These are phyloP conservation scores for Anser brachyrhynchus DNA, from an alignment of 2,113 vertebrate species.

Conservation along the genomic window DNA sequence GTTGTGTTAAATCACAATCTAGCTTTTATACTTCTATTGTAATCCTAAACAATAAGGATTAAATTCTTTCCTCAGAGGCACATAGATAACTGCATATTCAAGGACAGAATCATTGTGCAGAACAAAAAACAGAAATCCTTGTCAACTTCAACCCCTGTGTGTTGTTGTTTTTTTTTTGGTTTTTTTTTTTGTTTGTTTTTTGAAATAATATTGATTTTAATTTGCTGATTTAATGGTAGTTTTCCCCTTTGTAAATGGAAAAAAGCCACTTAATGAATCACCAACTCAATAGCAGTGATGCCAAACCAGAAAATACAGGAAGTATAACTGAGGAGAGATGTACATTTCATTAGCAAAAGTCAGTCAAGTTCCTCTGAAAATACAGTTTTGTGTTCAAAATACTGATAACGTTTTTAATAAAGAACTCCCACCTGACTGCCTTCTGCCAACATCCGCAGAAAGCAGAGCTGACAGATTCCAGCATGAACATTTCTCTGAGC, in stretches of 20 bases:
- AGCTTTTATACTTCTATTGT: slow-evolving; percentile 8
- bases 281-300: background rate
- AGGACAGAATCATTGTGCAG: background rate
- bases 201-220: slow-evolving; percentile 16
- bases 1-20: background rate
- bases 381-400: slow-evolving; percentile 16
- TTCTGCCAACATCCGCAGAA: background rate
- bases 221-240: slow-evolving; percentile 15
- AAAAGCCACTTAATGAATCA: background rate
- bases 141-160: background rate
- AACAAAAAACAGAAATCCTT: background rate
- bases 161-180: background rate
- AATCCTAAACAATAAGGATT: slow-evolving; percentile 35
- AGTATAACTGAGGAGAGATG: background rate
- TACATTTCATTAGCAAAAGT: slow-evolving; percentile 2
- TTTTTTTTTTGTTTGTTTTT: background rate
- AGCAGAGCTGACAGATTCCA: background rate
- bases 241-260: background rate
- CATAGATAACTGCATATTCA: slow-evolving; percentile 4
- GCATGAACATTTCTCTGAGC: background rate
- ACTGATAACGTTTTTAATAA: background rate
- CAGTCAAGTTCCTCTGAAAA: slow-evolving; percentile 7
- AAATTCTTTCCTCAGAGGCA: background rate
- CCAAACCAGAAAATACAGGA: slow-evolving; percentile 8
- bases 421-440: slow-evolving; percentile 5